These are phyloP conservation scores for Betta splendens DNA, from an alignment of 2,797 vertebrate species.

Conservation along the genomic window DNA sequence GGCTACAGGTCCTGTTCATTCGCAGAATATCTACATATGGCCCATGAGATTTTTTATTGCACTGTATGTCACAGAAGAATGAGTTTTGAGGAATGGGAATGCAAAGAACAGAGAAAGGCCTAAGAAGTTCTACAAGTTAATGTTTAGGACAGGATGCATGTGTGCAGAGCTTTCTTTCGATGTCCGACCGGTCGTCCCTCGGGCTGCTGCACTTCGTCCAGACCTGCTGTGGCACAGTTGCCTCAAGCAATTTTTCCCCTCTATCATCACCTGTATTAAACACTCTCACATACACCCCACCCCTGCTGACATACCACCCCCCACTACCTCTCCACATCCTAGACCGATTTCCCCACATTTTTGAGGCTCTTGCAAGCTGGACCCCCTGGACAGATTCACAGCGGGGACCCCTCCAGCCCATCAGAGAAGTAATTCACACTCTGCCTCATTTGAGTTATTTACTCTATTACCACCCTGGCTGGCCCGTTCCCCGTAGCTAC, in stretches of 20 bases:
- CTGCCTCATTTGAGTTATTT: constrained; percentile 87
- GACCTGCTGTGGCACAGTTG: constrained; percentile 59
- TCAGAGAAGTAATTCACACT: constrained; percentile 87
- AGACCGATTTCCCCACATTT: constrained; percentile 67
- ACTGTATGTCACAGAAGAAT: constrained; percentile 22
- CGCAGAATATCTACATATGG: constrained; percentile 48
- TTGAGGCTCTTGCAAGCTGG: constrained; percentile 57
- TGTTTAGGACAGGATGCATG: constrained; percentile 32
- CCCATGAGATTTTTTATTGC: constrained; percentile 15
- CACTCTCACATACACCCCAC: constrained; percentile 65
- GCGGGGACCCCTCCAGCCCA: constrained; percentile 75
- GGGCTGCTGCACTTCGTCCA: constrained; percentile 47
- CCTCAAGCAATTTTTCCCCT: constrained; percentile 54
- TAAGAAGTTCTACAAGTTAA: constrained; percentile 21
- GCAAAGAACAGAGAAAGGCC: background rate
- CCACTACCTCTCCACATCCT: constrained; percentile 49
- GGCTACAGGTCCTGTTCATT: constrained; percentile 57
- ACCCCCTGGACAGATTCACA: constrained; percentile 78
- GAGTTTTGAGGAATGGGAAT: constrained; percentile 35
- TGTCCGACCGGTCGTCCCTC: constrained; percentile 35
- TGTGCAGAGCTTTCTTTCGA: constrained; percentile 12
- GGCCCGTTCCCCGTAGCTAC: constrained; percentile 66
- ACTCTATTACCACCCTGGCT: constrained; percentile 81
- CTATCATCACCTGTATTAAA: constrained; percentile 78
- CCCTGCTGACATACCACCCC: constrained; percentile 58